Evolutionary conservation across 2,888 invertebrate species (phyloP), one percentile per base, ranked within the genome.

Genomic region (Diogma glabrata): DNA sequence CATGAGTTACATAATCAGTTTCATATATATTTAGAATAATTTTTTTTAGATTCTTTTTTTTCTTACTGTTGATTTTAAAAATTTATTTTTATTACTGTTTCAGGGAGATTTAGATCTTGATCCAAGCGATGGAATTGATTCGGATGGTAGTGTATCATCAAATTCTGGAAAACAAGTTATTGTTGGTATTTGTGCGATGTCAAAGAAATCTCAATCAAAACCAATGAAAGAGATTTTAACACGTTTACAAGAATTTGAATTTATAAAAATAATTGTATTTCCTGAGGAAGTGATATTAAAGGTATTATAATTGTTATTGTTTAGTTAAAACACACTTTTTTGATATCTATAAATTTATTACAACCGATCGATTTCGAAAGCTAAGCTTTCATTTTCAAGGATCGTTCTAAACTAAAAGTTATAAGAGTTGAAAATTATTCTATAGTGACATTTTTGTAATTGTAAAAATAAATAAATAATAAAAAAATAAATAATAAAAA

Each of bases 101-200:
- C 30, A 87, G 87, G 84, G 84, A 58, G 87, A 87, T 67, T 74
- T 84, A 66, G 84, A 78, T 62, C 65, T 76, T 54, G 86, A 85
- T 64, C 67, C 67, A 57, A 69, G 64, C 60, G 70, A 70, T 64
- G 74, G 76, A 3, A 66, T 77, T 65, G 79, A 79, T 57, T 73
- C 75, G 14, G 76, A 78, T 57, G 73, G 74, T 59, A 78, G 78
- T 72, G 75, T 63, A 36, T 68, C 67, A 20, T 69, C 70, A 19
- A 67, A 64, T 59, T 78, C 74, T 66, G 86, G 85, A 62, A 91
- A 91, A 70, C 90, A 94, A 65, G 93, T 99, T 61, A 79, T 94
- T 67, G 94, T 99, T 61, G 99, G 99, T 56, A 87, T 99, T 54
- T 99, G 99, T 76, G 97, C 99, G 59, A 99, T 99, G 99, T 88